phyloP scores from a whole-genome alignment of 2,113 vertebrate genomes.

The Strix aluco region DNA sequence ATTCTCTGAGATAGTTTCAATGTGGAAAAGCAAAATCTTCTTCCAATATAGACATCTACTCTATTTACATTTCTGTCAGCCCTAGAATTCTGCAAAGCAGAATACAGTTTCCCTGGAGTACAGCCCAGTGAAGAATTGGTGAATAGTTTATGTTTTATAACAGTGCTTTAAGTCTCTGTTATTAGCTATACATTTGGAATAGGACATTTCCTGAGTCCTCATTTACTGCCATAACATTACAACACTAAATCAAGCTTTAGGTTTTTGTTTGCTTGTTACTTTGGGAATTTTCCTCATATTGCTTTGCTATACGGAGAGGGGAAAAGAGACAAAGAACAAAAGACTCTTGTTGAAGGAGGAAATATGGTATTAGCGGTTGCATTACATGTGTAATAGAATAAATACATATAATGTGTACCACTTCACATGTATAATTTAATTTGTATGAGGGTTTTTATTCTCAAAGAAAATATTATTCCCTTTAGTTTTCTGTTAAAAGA shows the following conservation, averaged over 20 bases:
- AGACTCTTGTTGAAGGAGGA: slow-evolving; percentile 13
- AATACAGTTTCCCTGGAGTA: slow-evolving; percentile 31
- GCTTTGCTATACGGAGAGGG: not conserved
- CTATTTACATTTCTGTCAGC: slow-evolving; percentile 6
- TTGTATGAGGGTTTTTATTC: not conserved
- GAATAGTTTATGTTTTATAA: slow-evolving; percentile 45
- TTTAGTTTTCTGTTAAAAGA: not conserved
- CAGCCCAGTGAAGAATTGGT: slow-evolving; percentile 22
- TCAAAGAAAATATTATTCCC: not conserved
- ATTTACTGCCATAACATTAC: slow-evolving; percentile 6
- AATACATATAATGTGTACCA: not conserved
- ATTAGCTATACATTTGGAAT: slow-evolving; percentile 22
- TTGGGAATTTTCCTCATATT: not conserved
- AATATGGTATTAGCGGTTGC: not conserved
- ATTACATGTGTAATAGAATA: not conserved
- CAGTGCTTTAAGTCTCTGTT: slow-evolving; percentile 12
- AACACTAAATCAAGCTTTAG: slow-evolving; percentile 29
- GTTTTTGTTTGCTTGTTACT: slow-evolving; percentile 22
- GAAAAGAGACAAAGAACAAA: not conserved
- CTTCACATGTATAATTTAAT: not conserved
- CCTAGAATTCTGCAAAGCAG: not conserved
- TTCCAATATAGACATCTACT: slow-evolving; percentile 26
- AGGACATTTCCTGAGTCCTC: slow-evolving; percentile 45
- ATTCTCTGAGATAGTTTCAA: not conserved
- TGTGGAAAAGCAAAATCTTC: not conserved